Evolutionary conservation across 2,888 invertebrate species (phyloP).

Genomic region (Pasiphila rectangulata): DNA sequence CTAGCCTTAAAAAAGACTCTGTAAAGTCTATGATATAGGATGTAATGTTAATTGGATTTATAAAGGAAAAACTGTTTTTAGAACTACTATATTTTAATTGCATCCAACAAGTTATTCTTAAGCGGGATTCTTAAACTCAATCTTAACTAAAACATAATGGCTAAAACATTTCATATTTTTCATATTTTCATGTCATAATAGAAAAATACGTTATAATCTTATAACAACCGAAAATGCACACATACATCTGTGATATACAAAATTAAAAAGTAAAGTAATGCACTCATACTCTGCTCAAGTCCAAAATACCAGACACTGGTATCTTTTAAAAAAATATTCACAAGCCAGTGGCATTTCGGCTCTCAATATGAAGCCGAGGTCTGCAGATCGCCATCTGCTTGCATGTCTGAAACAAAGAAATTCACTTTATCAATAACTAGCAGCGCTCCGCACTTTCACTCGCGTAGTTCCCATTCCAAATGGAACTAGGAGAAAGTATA

Average conservation of each 20-base stretch:
- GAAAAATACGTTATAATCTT: slow-evolving; percentile 75
- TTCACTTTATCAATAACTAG: neutral
- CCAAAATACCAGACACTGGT: slow-evolving; percentile 59
- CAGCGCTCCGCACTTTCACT: too few relatives aligned
- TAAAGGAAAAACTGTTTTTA: slow-evolving; percentile 41
- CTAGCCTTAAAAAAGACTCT: too few relatives aligned
- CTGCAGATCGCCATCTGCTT: slow-evolving; percentile 57
- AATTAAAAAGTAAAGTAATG: slow-evolving; percentile 54
- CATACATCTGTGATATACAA: slow-evolving; percentile 64
- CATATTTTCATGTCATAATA: slow-evolving; percentile 65
- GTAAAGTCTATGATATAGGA: too few relatives aligned
- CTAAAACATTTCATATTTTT: slow-evolving; percentile 63
- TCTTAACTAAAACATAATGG: slow-evolving; percentile 72
- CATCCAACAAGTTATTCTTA: slow-evolving; percentile 77
- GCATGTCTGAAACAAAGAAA: slow-evolving; percentile 56
- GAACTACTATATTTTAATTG: slow-evolving; percentile 75
- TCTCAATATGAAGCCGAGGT: slow-evolving; percentile 65
- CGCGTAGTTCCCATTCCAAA: too few relatives aligned
- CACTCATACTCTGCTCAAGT: slow-evolving; percentile 59
- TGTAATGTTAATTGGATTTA: too few relatives aligned
- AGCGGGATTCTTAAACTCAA: slow-evolving; percentile 66
- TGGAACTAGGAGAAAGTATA: too few relatives aligned
- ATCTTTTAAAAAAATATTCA: slow-evolving; percentile 65
- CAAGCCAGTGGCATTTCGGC: slow-evolving; percentile 61
- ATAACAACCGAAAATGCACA: slow-evolving; percentile 74